Percentiles rank a stretch among this genome's conserved stretches.
Evolutionary conservation across 2,888 invertebrate genomes (phyloP).

Genomic region (Maniola hyperantus): DNA sequence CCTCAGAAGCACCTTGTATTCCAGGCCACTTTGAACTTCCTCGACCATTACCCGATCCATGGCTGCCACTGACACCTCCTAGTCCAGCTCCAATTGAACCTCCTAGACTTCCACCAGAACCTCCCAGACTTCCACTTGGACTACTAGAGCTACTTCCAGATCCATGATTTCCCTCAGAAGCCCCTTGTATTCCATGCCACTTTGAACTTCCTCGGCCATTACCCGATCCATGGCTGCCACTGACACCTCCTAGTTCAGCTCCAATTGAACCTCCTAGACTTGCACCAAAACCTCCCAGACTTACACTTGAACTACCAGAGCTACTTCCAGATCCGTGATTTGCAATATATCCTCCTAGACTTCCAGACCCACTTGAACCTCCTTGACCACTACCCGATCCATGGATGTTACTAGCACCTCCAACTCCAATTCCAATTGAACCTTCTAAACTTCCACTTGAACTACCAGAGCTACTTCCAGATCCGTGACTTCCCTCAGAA

Average conservation of each 20-base stretch:
- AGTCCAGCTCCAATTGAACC: slow-evolving; percentile 37
- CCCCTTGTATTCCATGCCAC: too few relatives aligned
- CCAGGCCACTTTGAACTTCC: background rate
- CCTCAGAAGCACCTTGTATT: too few relatives aligned
- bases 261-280: too few relatives aligned
- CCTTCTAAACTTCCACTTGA: background rate
- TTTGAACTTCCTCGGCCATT: background rate
- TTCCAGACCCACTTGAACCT: background rate
- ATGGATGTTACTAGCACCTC: too few relatives aligned
- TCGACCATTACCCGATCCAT: background rate
- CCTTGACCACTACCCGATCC: background rate
- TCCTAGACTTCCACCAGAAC: background rate
- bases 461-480: too few relatives aligned
- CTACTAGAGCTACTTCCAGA: too few relatives aligned
- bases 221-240: background rate
- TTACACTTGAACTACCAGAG: background rate
- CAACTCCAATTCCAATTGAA: background rate
- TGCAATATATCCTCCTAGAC: background rate
- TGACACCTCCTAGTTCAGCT: background rate
- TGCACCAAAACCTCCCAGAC: too few relatives aligned
- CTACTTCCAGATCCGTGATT: background rate
- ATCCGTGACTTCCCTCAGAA: too few relatives aligned
- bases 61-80: slow-evolving; percentile 24
- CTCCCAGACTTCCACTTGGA: too few relatives aligned
- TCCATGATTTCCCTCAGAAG: too few relatives aligned